Evolutionary conservation across 1,140 invertebrate species (phyloP).

Genomic region (Tetraneura akinire): DNA sequence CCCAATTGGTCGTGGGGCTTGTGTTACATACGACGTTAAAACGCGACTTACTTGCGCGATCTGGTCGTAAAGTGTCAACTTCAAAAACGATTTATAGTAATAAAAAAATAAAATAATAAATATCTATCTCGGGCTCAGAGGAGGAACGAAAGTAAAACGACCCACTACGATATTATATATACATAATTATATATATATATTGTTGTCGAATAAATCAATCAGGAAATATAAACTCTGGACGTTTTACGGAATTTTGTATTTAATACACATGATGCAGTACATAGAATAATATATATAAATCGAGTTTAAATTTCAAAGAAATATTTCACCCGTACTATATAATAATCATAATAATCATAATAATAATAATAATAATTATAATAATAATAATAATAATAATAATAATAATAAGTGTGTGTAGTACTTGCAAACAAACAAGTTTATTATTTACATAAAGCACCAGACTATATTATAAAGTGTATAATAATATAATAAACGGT

Average conservation of each 20-base stretch:
- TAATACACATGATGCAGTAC: not conserved
- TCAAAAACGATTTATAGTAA: not conserved
- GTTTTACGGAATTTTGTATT: not conserved
- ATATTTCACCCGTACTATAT: not conserved
- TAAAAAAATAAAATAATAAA: no score
- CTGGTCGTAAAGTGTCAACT: not conserved
- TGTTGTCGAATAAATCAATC: not conserved
- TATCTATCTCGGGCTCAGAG: no score
- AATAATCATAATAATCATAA: not conserved
- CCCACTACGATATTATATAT: not conserved
- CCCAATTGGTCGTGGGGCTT: constrained; percentile 18
- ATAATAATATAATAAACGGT: not conserved
- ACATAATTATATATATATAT: not conserved
- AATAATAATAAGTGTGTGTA: not conserved
- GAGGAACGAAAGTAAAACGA: no score
- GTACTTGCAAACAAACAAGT: not conserved
- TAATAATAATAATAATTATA: no score
- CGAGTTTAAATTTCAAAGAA: not conserved
- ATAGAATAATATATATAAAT: not conserved
- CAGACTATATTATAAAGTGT: not conserved
- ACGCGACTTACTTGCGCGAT: not conserved
- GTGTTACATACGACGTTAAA: constrained; percentile 19
- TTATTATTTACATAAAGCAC: constrained; percentile 2
- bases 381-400: no score
- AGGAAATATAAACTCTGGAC: not conserved